A percentile compares a stretch with the other conserved stretches of the same genome.
These are phyloP conservation scores for Nymphicus hollandicus DNA, from an alignment of 2,113 vertebrate genomes.

Conservation along the genomic window DNA sequence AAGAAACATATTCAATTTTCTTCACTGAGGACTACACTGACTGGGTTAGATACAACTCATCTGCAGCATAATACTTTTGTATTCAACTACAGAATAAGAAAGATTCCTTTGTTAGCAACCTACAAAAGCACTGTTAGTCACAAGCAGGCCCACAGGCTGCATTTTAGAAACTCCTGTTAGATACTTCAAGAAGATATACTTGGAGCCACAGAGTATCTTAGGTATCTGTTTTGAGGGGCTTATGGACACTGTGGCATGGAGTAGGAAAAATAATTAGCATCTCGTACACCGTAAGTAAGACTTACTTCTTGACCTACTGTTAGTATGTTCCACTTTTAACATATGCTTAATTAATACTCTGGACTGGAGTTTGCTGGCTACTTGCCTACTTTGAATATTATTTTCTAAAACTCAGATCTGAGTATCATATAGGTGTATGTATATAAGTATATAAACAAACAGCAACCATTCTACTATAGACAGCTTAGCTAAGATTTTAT, in stretches of 20 bases:
- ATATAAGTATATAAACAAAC: not conserved
- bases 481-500: not conserved
- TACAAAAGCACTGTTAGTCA: not conserved
- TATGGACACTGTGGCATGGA: too few relatives aligned
- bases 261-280: not conserved
- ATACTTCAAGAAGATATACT: not conserved
- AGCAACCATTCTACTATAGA: not conserved
- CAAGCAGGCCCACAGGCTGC: not conserved
- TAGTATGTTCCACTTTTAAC: not conserved
- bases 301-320: not conserved
- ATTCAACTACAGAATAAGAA: not conserved
- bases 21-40: not conserved
- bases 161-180: not conserved
- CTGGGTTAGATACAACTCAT: not conserved
- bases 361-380: not conserved
- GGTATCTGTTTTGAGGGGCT: not conserved
- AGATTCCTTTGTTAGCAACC: not conserved
- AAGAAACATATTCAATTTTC: not conserved
- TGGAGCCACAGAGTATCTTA: not conserved
- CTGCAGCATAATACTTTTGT: not conserved
- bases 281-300: not conserved
- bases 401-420: not conserved
- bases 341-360: not conserved
- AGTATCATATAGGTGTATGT: not conserved
- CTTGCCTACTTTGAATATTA: not conserved